Evolutionary conservation across 2,797 vertebrate genomes (phyloP), one percentile per base, ranked within the genome.

Genomic region (Pristis pectinata): DNA sequence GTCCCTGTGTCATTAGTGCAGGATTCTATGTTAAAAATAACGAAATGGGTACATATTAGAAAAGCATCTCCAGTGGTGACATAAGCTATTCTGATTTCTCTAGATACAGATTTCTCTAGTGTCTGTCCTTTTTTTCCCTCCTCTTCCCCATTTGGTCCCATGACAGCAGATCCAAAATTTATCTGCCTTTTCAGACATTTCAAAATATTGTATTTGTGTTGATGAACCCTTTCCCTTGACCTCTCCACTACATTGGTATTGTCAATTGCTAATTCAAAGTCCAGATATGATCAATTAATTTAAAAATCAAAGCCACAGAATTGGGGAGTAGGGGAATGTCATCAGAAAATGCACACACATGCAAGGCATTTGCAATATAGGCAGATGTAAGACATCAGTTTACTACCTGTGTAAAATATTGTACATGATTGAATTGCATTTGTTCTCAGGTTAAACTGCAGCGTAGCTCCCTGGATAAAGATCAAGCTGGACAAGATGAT

Each of bases 401-500:
- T 56, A 49, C n/a, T 11, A 30, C 3, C 41, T 94, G 92, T 76
- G 70, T 76, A 76, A 49, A 13, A 67, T 49, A 74, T 61, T 6
- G 4, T 56, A n/a, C 53, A 24, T 87, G 7, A 27, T 9, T 77
- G 49, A 94, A 44, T 24, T 80, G 24, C 3, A 44, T 64, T 15
- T 94, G 94, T 61, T 94, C 37, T 41, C 76, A 80, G 94, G 94
- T 82, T 59, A 82, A 87, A 15, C 77, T 37, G n/a, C 64, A 64
- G 82, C 56, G 77, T 22, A 72, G 94, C 15, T 53, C 77, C 67
- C 77, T 64, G 0, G 97, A 98, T 95, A 97, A 97, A 95, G 97
- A 98, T n/a, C 37, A 95, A 7, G 96, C 97, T 0, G 97, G 97
- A 44, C 97, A 96, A 8, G 98, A 98, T 61, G 97, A 97, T 1